phyloP scores from a whole-genome alignment of 2,113 vertebrate genomes.

The Rhynchomys soricoides region DNA sequence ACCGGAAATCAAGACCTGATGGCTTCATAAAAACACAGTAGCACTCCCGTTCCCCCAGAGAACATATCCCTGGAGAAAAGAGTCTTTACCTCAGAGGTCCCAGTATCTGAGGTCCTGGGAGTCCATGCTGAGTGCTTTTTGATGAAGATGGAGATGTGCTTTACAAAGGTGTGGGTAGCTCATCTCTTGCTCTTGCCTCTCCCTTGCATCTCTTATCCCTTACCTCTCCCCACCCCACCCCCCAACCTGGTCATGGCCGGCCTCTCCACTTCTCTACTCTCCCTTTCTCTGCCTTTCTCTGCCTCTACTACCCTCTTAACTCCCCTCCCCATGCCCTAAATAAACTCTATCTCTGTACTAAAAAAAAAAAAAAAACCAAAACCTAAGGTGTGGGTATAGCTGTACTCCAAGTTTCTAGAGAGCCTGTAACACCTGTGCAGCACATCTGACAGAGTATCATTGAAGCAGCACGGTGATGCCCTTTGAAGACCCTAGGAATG shows the following conservation, averaged over 20 bases:
- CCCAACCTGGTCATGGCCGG: too few relatives aligned
- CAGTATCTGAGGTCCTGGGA: not conserved
- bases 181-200: too few relatives aligned
- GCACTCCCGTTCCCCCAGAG: not conserved
- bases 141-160: not conserved
- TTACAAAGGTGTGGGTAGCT: not conserved
- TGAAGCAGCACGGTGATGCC: not conserved
- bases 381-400: not conserved
- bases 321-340: too few relatives aligned
- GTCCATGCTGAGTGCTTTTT: not conserved
- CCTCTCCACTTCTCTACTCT: too few relatives aligned
- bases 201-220: too few relatives aligned
- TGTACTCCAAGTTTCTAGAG: not conserved
- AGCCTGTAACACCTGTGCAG: not conserved
- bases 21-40: not conserved
- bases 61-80: not conserved
- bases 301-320: too few relatives aligned
- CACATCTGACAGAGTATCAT: not conserved
- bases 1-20: not conserved
- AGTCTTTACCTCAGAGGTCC: not conserved
- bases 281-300: too few relatives aligned
- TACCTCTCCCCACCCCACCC: too few relatives aligned
- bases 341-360: too few relatives aligned
- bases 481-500: not conserved
- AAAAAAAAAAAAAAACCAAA: too few relatives aligned